Evolutionary conservation across 2,113 vertebrate species (phyloP).

Genomic region (Dermatemys mawii): DNA sequence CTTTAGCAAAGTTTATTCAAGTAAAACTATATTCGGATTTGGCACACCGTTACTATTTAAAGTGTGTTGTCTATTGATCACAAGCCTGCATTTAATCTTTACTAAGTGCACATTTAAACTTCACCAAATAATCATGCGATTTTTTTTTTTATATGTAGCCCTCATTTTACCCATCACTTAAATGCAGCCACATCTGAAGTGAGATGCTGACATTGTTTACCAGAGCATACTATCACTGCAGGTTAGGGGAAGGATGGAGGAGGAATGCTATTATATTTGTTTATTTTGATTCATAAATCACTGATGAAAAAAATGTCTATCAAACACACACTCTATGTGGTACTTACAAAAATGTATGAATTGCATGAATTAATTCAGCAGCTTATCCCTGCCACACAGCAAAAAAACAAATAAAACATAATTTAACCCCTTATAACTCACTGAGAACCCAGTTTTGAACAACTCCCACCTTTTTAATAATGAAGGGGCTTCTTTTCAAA

Average conservation of each 20-base stretch:
- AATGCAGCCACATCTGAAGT: background rate
- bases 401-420: rapidly evolving
- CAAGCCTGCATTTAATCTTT: background rate
- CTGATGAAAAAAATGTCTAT: background rate
- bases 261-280: background rate
- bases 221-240: background rate
- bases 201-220: background rate
- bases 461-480: background rate
- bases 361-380: background rate
- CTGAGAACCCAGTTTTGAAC: background rate
- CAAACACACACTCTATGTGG: background rate
- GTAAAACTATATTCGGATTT: conserved; percentile 31
- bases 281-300: background rate
- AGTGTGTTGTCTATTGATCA: conserved; percentile 60
- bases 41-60: conserved; percentile 41
- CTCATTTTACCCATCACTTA: background rate
- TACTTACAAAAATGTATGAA: background rate
- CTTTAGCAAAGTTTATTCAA: conserved; percentile 3
- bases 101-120: background rate
- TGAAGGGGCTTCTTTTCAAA: background rate
- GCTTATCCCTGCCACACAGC: background rate
- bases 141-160: conserved; percentile 37
- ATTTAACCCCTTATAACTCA: background rate
- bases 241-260: background rate
- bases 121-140: conserved; percentile 31